Evolutionary conservation across 2,888 invertebrate species (phyloP).

Genomic region (Sphinx pinastri): DNA sequence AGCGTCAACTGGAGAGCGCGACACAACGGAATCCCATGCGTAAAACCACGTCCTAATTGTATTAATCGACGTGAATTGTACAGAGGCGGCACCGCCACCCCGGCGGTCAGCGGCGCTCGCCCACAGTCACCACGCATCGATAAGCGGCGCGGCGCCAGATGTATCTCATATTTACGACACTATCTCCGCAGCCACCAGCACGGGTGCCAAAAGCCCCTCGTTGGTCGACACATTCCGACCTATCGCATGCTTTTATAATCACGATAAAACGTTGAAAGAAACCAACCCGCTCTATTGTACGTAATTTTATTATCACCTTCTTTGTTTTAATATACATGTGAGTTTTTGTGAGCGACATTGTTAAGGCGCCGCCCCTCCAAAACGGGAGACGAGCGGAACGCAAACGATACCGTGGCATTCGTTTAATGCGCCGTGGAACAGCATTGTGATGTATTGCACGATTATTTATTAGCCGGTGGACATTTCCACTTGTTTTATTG

Average conservation of each 20-base stretch:
- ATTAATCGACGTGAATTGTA: slow-evolving; percentile 37
- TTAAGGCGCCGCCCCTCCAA: slow-evolving; percentile 25
- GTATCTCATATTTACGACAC: slow-evolving; percentile 58
- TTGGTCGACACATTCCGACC: slow-evolving; percentile 72
- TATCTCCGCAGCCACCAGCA: slow-evolving; percentile 41
- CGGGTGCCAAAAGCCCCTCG: slow-evolving; percentile 81
- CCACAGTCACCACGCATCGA: slow-evolving; percentile 25
- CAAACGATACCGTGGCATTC: slow-evolving; percentile 19
- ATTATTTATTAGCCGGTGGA: slow-evolving; percentile 26
- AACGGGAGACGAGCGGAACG: slow-evolving; percentile 23
- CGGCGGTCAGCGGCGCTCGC: slow-evolving; percentile 37
- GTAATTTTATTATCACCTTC: slow-evolving; percentile 72
- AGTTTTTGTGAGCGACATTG: slow-evolving; percentile 25
- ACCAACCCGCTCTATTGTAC: slow-evolving; percentile 32
- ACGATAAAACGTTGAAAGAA: slow-evolving; percentile 59
- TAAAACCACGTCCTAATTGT: slow-evolving; percentile 39
- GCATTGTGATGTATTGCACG: slow-evolving; percentile 28
- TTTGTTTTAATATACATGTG: slow-evolving; percentile 54
- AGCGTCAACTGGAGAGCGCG: slow-evolving; percentile 26
- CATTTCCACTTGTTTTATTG: slow-evolving; percentile 23
- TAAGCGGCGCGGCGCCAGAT: slow-evolving; percentile 59
- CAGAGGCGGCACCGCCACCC: slow-evolving; percentile 34
- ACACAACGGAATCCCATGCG: slow-evolving; percentile 23
- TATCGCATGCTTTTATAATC: slow-evolving; percentile 73
- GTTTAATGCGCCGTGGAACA: slow-evolving; percentile 24